A percentile compares a stretch with the other conserved stretches of the same genome.
phyloP scores from a whole-genome alignment of 1,140 invertebrate species.

The Saxidomus purpurata region DNA sequence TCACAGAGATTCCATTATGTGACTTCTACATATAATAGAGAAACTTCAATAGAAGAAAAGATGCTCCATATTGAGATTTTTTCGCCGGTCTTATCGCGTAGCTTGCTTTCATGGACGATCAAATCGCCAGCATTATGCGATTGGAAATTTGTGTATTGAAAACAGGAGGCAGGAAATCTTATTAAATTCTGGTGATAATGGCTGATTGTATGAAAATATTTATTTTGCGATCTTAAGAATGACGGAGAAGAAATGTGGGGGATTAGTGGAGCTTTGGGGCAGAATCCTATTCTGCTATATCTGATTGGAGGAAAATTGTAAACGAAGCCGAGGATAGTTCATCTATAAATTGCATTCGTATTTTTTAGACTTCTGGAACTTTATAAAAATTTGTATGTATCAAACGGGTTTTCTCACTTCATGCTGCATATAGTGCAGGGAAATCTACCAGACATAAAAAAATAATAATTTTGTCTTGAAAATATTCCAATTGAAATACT shows the following conservation, averaged over 20 bases:
- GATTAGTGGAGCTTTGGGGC: conserved; percentile 50
- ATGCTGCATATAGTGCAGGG: too few relatives aligned
- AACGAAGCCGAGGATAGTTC: conserved; percentile 18
- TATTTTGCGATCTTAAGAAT: conserved; percentile 63
- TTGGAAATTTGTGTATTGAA: conserved; percentile 70
- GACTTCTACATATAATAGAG: conserved; percentile 69
- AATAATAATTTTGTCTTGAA: too few relatives aligned
- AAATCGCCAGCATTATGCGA: conserved; percentile 51
- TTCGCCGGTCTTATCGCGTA: conserved; percentile 47
- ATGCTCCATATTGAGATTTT: conserved; percentile 63
- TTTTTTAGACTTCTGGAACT: not conserved
- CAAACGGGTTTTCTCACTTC: not conserved
- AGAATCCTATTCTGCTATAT: conserved; percentile 60
- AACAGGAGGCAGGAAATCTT: conserved; percentile 64
- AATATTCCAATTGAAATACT: too few relatives aligned
- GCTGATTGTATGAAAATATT: conserved; percentile 70
- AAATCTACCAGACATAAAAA: too few relatives aligned
- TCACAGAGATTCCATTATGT: conserved; percentile 60
- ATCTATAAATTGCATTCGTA: conserved; percentile 26
- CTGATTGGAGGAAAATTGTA: conserved; percentile 58
- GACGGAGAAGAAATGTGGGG: conserved; percentile 55
- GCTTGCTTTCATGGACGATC: conserved; percentile 55
- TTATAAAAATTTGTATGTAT: not conserved
- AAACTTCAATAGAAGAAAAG: conserved; percentile 47
- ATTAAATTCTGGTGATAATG: conserved; percentile 69